These are phyloP conservation scores for Dascillus cervinus DNA, from an alignment of 2,888 invertebrate species.

Conservation along the genomic window DNA sequence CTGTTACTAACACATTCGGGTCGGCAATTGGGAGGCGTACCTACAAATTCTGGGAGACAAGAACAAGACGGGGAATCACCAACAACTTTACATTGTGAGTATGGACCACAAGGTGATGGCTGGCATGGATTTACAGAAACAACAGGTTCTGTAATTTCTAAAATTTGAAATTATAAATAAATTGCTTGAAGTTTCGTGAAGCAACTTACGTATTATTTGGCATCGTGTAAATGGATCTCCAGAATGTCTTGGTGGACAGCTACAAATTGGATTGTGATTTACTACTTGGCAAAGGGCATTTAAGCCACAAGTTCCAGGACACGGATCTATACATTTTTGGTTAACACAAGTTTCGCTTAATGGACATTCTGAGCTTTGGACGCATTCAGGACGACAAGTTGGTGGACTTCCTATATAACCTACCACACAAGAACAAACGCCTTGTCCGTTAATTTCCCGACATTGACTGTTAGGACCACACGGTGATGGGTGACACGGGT, in stretches of 20 bases:
- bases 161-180: slow-evolving; percentile 20
- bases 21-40: slow-evolving; percentile 44
- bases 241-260: slow-evolving; percentile 56
- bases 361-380: slow-evolving; percentile 61
- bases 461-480: slow-evolving; percentile 55
- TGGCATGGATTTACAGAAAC: slow-evolving; percentile 40
- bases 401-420: slow-evolving; percentile 64
- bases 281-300: slow-evolving; percentile 66
- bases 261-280: slow-evolving; percentile 64
- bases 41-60: slow-evolving; percentile 43
- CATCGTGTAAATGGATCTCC: slow-evolving; percentile 68
- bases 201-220: slow-evolving; percentile 50
- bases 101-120: slow-evolving; percentile 45
- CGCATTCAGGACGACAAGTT: slow-evolving; percentile 61
- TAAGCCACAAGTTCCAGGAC: slow-evolving; percentile 61
- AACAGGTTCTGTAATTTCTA: slow-evolving; percentile 7
- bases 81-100: slow-evolving; percentile 41
- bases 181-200: background rate
- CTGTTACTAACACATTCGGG: slow-evolving; percentile 67
- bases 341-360: slow-evolving; percentile 58
- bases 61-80: slow-evolving; percentile 48
- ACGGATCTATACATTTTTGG: slow-evolving; percentile 61
- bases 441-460: slow-evolving; percentile 43
- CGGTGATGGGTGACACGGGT: slow-evolving; percentile 54
- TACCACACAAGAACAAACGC: slow-evolving; percentile 59